Evolutionary conservation across 2,113 vertebrate species (phyloP), one percentile per base, ranked within the genome.

Genomic region (Mastomys natalensis): DNA sequence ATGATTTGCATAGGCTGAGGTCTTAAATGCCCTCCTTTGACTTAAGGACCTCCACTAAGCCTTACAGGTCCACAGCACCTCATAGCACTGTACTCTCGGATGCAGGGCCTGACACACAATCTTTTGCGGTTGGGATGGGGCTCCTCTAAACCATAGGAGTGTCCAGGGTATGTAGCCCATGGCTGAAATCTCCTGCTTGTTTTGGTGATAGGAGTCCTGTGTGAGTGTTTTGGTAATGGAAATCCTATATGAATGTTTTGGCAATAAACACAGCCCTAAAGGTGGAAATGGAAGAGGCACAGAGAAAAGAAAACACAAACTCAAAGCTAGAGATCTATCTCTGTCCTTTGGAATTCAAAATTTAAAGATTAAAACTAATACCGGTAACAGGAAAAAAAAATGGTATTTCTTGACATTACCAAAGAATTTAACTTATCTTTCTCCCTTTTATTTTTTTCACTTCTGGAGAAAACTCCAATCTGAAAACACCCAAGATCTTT

Each of bases 261-360:
- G 48, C 29, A 87, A 31, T 29, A 86, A 82, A 87, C 43, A 55
- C 22, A 81, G 43, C 58, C 68, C 29, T 45, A 48, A 86, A n/a
- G 66, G 29, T 73, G 26, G 53, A 87, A 95, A 91, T 43, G 26
- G 55, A 87, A 6, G 0, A 45, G 7, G 1, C 26, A 4, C 8
- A 19, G 51, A 91, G 60, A 62, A 87, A 84, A 66, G 19, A 70
- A 82, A 78, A 48, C 5, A 43, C 19, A 73, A 88, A 85, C 60
- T 40, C 1, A n/a, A 7, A 66, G 15, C 58, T 34, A n/a, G 3
- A 34, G 96, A 64, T 34, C 11, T 90, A 29, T 21, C 66, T 74
- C 60, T 78, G 53, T 34, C 78, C 26, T 87, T 17, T 21, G 58
- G 48, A 93, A 87, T 94, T 84, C 15, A 85, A 89, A 91, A 85